A percentile compares a stretch with the other conserved stretches of the same genome.
phyloP scores from a whole-genome alignment of 2,113 vertebrate species.

The Gadus chalcogrammus region DNA sequence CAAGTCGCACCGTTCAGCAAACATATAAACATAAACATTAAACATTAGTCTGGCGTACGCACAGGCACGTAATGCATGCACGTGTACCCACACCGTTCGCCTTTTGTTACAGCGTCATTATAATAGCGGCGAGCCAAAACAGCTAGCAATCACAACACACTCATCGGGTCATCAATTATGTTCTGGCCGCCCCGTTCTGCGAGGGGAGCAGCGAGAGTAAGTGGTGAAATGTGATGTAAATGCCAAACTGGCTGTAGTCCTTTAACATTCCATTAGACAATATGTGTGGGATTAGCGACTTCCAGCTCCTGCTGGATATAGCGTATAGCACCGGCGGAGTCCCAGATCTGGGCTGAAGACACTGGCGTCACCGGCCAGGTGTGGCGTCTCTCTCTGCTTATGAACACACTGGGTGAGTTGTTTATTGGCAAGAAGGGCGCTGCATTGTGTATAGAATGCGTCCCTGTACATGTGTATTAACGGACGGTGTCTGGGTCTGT shows the following conservation, averaged over 20 bases:
- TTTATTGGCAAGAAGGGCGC: slow-evolving; percentile 37
- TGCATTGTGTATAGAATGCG: slow-evolving; percentile 23
- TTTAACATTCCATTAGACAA: slow-evolving; percentile 30
- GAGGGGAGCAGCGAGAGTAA: background rate
- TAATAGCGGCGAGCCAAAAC: background rate
- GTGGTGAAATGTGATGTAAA: background rate
- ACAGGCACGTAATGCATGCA: background rate
- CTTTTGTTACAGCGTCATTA: background rate
- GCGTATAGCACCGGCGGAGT: slow-evolving; percentile 51
- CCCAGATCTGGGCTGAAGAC: slow-evolving; percentile 55
- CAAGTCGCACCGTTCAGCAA: background rate
- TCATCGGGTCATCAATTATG: slow-evolving; percentile 13
- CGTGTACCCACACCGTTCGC: background rate
- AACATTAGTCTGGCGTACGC: no score
- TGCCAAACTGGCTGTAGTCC: slow-evolving; percentile 19
- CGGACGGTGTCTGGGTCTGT: slow-evolving; percentile 23
- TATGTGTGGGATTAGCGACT: background rate
- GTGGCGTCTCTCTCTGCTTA: slow-evolving; percentile 53
- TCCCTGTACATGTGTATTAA: background rate
- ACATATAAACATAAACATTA: no score
- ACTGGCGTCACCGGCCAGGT: slow-evolving; percentile 40
- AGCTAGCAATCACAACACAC: background rate
- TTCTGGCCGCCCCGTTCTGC: background rate
- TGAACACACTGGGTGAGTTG: slow-evolving; percentile 38
- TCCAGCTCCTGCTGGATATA: slow-evolving; percentile 20